A percentile compares a stretch with the other conserved stretches of the same genome.
Conservation (phyloP, 2,888 invertebrate genomes). For the Pollenia labialis region DNA sequence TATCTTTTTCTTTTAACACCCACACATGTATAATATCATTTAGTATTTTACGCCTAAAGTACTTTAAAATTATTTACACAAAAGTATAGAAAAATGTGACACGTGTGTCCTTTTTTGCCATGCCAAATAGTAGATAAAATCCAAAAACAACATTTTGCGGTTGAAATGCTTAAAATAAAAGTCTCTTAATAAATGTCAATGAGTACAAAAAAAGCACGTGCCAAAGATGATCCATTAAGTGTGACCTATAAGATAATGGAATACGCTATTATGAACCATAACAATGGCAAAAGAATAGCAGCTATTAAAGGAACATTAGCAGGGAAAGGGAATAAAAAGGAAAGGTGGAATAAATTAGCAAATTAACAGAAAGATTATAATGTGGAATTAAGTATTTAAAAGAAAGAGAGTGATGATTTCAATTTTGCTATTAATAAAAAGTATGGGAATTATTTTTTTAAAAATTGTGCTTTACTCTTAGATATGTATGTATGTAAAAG, state of each 20-base stretch:
- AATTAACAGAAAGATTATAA: slow-evolving; percentile 46
- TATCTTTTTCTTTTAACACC: slow-evolving; percentile 19
- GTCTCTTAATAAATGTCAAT: slow-evolving; percentile 68
- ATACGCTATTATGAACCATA: slow-evolving; percentile 29
- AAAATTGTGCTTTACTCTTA: not conserved
- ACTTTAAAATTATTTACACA: slow-evolving; percentile 40
- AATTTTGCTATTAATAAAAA: not conserved
- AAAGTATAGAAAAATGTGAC: slow-evolving; percentile 60
- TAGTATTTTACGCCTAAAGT: slow-evolving; percentile 63
- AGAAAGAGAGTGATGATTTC: not conserved
- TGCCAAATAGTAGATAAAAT: slow-evolving; percentile 49
- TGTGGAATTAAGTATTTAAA: not conserved
- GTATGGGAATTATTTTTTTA: not conserved
- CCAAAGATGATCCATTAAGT: slow-evolving; percentile 80
- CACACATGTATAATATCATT: slow-evolving; percentile 45
- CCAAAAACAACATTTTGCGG: slow-evolving; percentile 79
- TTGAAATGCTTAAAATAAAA: slow-evolving; percentile 76
- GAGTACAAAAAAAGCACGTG: slow-evolving; percentile 77
- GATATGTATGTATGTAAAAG: no score
- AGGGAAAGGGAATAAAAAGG: not conserved
- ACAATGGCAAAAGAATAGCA: slow-evolving; percentile 39
- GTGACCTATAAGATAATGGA: slow-evolving; percentile 77
- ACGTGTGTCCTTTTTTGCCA: slow-evolving; percentile 76
- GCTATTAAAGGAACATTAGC: slow-evolving; percentile 61
- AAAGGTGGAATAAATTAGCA: slow-evolving; percentile 49